Percentiles rank a stretch among this genome's conserved stretches.
Conservation (phyloP, 1,140 invertebrate species). For the Eupristina koningsbergeri region DNA sequence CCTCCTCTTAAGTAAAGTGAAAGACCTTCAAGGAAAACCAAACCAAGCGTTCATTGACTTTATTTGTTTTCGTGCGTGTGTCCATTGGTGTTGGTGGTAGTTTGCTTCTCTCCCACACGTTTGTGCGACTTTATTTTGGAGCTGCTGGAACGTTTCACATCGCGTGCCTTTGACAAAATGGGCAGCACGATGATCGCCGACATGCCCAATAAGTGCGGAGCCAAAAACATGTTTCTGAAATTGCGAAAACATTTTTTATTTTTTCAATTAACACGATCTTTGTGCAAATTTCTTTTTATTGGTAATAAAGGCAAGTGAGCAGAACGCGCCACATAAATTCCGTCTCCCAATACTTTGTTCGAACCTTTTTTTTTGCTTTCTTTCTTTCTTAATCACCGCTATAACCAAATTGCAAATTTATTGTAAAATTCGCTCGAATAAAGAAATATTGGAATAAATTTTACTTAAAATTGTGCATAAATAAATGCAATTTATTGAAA, state of each 20-base stretch:
- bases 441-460: too few relatives aligned
- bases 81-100: slow-evolving; percentile 26
- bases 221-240: slow-evolving; percentile 75
- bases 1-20: background rate
- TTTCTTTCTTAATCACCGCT: too few relatives aligned
- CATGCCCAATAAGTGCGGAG: slow-evolving; percentile 76
- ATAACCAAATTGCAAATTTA: too few relatives aligned
- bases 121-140: slow-evolving; percentile 37
- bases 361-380: too few relatives aligned
- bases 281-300: too few relatives aligned
- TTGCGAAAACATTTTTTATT: background rate
- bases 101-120: background rate
- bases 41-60: background rate
- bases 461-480: too few relatives aligned
- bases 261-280: too few relatives aligned
- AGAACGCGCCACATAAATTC: too few relatives aligned
- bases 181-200: slow-evolving; percentile 75
- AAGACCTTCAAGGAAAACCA: background rate
- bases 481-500: too few relatives aligned
- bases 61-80: slow-evolving; percentile 54
- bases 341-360: too few relatives aligned
- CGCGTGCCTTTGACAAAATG: slow-evolving; percentile 52
- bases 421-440: too few relatives aligned
- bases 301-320: too few relatives aligned
- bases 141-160: background rate